Conservation (phyloP, 2,797 vertebrate genomes). For the Lepidocolaptes lacrymiger region DNA sequence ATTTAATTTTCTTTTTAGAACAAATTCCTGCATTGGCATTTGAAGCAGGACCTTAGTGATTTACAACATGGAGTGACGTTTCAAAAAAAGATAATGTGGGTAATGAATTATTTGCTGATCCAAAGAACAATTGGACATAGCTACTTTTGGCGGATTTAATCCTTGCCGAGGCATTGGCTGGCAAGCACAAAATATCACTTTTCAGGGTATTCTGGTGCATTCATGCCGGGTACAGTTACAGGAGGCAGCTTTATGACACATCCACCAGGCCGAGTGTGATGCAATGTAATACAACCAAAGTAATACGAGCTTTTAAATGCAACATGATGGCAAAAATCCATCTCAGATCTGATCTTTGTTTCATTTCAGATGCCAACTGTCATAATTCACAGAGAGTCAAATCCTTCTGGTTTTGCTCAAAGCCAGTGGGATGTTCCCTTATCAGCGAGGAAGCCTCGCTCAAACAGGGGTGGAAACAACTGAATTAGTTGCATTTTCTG, state of each 20-base stretch:
- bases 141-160: slow-evolving; percentile 62
- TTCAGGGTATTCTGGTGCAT: slow-evolving; percentile 53
- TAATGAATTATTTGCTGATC: slow-evolving; percentile 66
- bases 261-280: slow-evolving; percentile 25
- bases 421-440: neutral
- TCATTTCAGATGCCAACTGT: slow-evolving; percentile 41
- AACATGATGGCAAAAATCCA: slow-evolving; percentile 65
- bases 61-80: slow-evolving; percentile 15
- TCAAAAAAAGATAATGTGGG: slow-evolving; percentile 44
- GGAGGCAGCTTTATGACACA: slow-evolving; percentile 64
- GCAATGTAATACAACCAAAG: slow-evolving; percentile 58
- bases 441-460: fast-evolving
- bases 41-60: slow-evolving; percentile 23
- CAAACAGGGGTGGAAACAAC: neutral
- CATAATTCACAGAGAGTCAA: neutral
- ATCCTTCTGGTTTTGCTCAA: neutral
- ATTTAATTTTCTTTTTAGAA: slow-evolving; percentile 23
- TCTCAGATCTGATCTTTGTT: slow-evolving; percentile 38
- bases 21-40: neutral
- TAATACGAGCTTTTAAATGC: slow-evolving; percentile 69
- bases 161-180: slow-evolving; percentile 39
- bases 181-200: slow-evolving; percentile 55
- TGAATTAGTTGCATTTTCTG: too few species aligned
- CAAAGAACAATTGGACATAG: slow-evolving; percentile 66
- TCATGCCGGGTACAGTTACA: slow-evolving; percentile 62